Evolutionary conservation across 2,113 vertebrate species (phyloP), one percentile per base, ranked within the genome.

Genomic region (Todiramphus saurophagus): DNA sequence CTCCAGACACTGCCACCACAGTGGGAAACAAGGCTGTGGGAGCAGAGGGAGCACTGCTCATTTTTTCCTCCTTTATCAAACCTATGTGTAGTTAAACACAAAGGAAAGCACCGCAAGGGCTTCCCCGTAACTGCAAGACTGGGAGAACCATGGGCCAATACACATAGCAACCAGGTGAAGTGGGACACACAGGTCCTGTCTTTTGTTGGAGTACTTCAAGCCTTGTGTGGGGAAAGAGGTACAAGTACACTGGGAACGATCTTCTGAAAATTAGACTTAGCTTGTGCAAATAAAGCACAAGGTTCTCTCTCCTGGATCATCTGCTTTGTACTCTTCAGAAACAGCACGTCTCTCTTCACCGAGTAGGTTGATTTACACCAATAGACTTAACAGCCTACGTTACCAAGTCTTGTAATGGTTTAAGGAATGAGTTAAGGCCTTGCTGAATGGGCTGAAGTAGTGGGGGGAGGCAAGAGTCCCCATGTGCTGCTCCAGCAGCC

Each of bases 181-280:
- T 9, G 31, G 35, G 31, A 55, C 82, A n/a, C 4, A 1, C 13
- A 90, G 24, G 10, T 41, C 53, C 56, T 75, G 46, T 30, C 39
- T 81, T 93, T 51, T 33, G 50, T 2, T 70, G 62, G 31, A 59
- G 56, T 14, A 28, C 13, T 55, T 43, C 16, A 79, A 59, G 28
- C 10, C 35, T 62, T 5, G 10, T 33, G 13, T 53, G 16, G 56
- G 44, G 20, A 66, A 77, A 64, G 9, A 64, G 9, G 18, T 19
- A 13, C 0, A 0, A 53, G 31, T 7, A 2, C 23, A 12, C 27
- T 64, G 43, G 25, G 33, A 46, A 67, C 11, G 35, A 46, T 17
- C 37, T 58, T 51, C 53, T 80, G 48, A 66, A 76, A 85, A 73
- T 46, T 12, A 51, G 50, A 33, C 5, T 30, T 37, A 33, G n/a